Base-by-base conservation (phyloP, 2,113 vertebrate species). In the Pseudorectes ferrugineus region DNA sequence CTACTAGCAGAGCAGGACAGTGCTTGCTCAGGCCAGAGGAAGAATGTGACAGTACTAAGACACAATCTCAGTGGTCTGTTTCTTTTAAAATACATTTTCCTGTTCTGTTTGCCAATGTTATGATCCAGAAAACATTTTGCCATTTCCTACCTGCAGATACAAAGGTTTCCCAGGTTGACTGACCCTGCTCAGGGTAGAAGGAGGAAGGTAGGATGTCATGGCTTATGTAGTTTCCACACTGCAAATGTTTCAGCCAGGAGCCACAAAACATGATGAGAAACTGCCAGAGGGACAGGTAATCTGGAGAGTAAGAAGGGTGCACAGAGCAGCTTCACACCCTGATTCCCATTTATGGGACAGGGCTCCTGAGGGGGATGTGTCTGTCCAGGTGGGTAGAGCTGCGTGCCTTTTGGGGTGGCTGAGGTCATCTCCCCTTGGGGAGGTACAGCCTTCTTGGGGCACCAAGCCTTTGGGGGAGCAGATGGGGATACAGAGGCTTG, bases 401-500 rank as follows among this genome's bases (percentile, higher is more conserved):
- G 1, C 15, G 40, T 54, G 24, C 14, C 40, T 48, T 19, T 51
- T 2, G 1, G 31, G n/a, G 31, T 1, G 1, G 19, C 2, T 0
- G 2, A 5, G 2, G 31, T 11, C 25, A 17, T 66, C 51, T 74
- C 18, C 21, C 11, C 35, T 11, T 2, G 0, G 13, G n/a, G 36
- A 63, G 5, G 28, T 26, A 59, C 29, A 72, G 73, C 36, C 45
- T 45, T 33, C 38, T 46, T 3, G 2, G 16, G 40, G 49, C 46
- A 81, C 38, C 51, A 49, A 71, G 31, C 16, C 33, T 78, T 75
- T 4, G 3, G 29, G 36, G 68, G 26, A 20, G 33, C 17, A 92
- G 33, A 51, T 28, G 28, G 21, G 42, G 35, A 42, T 35, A 52
- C 10, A 42, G 15, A 46, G 49, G 33, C 33, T 48, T 58, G 42